Percentiles rank a stretch among this genome's conserved stretches.
phyloP scores from a whole-genome alignment of 2,113 vertebrate genomes.

The Formicarius rufipectus region DNA sequence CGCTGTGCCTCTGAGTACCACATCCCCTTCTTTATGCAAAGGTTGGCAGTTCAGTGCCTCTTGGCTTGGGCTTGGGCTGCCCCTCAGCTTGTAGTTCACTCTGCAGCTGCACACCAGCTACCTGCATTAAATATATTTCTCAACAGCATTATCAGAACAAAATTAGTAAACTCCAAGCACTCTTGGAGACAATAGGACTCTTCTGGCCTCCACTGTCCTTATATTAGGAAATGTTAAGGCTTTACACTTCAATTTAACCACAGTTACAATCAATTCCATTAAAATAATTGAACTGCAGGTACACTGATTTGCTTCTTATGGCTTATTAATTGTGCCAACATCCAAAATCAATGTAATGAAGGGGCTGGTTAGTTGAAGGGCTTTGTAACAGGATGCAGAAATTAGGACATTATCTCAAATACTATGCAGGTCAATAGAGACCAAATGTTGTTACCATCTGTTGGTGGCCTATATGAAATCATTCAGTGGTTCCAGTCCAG shows the following conservation, averaged over 20 bases:
- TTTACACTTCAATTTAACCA: background rate
- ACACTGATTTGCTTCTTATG: background rate
- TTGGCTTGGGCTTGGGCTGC: background rate
- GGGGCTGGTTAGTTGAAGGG: background rate
- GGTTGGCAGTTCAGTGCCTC: background rate
- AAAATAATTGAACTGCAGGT: background rate
- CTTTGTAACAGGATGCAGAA: constrained; percentile 29
- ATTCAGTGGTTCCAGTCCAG: constrained; percentile 7
- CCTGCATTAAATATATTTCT: background rate
- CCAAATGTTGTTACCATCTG: constrained; percentile 58
- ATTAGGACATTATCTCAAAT: constrained; percentile 30
- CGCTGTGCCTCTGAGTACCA: background rate
- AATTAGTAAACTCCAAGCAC: background rate
- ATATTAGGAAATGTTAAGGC: background rate
- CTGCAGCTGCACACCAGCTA: background rate
- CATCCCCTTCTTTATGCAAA: background rate
- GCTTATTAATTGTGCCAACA: background rate
- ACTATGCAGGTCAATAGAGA: constrained; percentile 7
- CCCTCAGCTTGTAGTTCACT: background rate
- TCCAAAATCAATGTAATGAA: background rate
- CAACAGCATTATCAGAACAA: background rate
- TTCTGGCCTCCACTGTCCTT: background rate
- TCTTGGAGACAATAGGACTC: background rate
- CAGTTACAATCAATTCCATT: background rate
- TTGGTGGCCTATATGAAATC: constrained; percentile 27